Evolutionary conservation across 2,888 invertebrate species (phyloP).

Genomic region (Boloria selene): DNA sequence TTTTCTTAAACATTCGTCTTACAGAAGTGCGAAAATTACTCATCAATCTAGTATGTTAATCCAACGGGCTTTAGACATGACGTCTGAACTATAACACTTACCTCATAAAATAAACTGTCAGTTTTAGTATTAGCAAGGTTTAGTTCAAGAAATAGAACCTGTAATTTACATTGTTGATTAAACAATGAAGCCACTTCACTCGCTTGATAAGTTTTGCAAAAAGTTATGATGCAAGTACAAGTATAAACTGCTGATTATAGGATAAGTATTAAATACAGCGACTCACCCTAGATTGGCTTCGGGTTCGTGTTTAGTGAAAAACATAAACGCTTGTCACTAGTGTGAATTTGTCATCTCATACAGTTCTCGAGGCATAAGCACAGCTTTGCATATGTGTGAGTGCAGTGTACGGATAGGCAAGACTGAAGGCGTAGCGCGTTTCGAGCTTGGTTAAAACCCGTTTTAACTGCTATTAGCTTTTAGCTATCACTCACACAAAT

Average conservation of each 20-base stretch:
- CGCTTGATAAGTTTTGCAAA: constrained; percentile 3
- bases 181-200: constrained; percentile 5
- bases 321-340: no score
- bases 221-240: neutral
- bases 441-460: no score
- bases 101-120: constrained; percentile 16
- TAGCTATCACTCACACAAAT: no score
- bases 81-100: constrained; percentile 13
- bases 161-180: constrained; percentile 16
- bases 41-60: neutral
- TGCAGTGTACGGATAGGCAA: no score
- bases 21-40: constrained; percentile 1
- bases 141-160: constrained; percentile 23
- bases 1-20: neutral
- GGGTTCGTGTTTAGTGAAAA: no score
- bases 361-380: no score
- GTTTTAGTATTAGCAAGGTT: neutral
- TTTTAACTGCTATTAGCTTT: no score
- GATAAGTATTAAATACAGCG: neutral
- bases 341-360: no score
- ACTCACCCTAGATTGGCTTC: no score
- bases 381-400: no score
- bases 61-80: constrained; percentile 10
- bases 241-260: neutral
- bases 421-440: no score